Percentiles rank a stretch among this genome's conserved stretches.
Conservation (phyloP, 2,888 invertebrate genomes). For the Corbicula japonica region DNA sequence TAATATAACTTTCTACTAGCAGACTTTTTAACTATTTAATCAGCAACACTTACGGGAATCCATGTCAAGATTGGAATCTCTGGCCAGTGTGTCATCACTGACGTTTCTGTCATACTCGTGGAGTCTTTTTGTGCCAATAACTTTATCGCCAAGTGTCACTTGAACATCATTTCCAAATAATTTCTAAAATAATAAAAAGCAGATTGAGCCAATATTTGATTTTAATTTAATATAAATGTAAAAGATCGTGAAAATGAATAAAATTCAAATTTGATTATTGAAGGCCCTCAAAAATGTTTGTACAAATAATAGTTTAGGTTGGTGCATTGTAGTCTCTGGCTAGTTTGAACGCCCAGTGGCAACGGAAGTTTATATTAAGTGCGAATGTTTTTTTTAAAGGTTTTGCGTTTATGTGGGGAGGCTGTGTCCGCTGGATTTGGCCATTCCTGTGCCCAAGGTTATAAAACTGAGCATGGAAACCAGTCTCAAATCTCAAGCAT, state of each 20-base stretch:
- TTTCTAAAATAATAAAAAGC: conserved; percentile 67
- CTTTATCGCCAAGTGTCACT: conserved; percentile 73
- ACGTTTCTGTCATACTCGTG: conserved; percentile 77
- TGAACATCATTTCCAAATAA: conserved; percentile 82
- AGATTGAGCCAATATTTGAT: background rate
- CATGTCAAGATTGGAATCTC: conserved; percentile 82
- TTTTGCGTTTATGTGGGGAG: too few species aligned
- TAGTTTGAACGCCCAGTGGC: too few species aligned
- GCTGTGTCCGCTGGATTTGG: too few species aligned
- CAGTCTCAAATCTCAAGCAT: too few species aligned
- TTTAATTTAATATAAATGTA: background rate
- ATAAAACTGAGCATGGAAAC: too few species aligned
- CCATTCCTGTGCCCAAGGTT: too few species aligned
- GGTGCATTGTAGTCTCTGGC: too few species aligned
- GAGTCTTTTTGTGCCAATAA: conserved; percentile 78
- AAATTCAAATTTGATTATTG: background rate
- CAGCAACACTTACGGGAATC: conserved; percentile 75
- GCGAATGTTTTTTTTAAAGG: too few species aligned
- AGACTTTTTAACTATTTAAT: background rate
- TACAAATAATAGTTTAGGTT: background rate
- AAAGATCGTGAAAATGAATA: background rate
- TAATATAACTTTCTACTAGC: background rate
- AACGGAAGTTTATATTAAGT: too few species aligned
- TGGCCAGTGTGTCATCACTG: conserved; percentile 79
- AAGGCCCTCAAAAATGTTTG: background rate